phyloP scores from a whole-genome alignment of 2,888 invertebrate species.

The Leucophenga montana region DNA sequence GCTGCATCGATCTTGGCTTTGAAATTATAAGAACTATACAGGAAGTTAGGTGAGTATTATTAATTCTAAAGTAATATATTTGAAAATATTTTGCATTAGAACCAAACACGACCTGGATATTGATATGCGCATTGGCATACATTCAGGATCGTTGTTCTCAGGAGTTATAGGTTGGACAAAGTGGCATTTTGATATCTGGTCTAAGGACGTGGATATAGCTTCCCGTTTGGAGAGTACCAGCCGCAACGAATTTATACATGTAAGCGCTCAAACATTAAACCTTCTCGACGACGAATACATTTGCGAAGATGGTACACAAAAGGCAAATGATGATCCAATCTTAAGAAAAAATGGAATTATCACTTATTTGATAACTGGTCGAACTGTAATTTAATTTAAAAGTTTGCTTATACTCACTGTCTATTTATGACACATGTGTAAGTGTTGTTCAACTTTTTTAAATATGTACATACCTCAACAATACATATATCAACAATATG shows the following conservation, averaged over 20 bases:
- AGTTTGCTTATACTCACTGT: background rate
- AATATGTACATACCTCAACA: too few relatives aligned
- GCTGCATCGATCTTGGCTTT: conserved; percentile 88
- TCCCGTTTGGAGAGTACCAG: conserved; percentile 95
- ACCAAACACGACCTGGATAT: conserved; percentile 87
- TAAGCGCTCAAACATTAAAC: conserved; percentile 84
- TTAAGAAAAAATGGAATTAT: conserved; percentile 81
- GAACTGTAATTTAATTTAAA: conserved; percentile 48
- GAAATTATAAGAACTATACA: conserved; percentile 92
- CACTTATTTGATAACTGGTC: conserved; percentile 84
- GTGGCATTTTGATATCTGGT: conserved; percentile 97
- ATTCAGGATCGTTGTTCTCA: conserved; percentile 90
- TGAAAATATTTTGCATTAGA: conserved; percentile 70
- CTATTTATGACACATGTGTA: too few relatives aligned
- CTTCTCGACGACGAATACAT: conserved; percentile 79
- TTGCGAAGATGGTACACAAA: conserved; percentile 82
- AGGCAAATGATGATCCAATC: conserved; percentile 79
- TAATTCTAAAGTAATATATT: background rate
- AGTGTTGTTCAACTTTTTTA: too few relatives aligned
- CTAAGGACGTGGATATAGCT: conserved; percentile 92
- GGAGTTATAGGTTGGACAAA: conserved; percentile 92
- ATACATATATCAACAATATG: too few relatives aligned
- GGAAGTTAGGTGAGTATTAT: conserved; percentile 78
- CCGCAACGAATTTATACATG: conserved; percentile 88
- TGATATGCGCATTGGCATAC: conserved; percentile 95